Conservation (phyloP, 1,140 invertebrate species). For the Brachionus paranguensis region DNA sequence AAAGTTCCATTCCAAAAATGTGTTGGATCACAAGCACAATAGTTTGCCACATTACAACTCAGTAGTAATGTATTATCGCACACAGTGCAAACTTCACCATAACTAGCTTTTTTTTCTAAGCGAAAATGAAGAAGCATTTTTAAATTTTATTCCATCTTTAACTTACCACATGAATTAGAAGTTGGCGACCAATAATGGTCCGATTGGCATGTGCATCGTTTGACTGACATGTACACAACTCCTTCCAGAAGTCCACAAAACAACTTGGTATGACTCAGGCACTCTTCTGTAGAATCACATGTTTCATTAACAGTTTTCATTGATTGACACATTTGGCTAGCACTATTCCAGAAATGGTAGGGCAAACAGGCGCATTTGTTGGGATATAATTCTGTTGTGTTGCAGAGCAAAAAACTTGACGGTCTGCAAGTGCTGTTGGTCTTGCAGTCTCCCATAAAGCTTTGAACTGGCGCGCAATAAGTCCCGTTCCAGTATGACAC, state of each 20-base stretch:
- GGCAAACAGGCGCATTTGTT: not conserved
- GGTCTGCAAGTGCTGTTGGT: not conserved
- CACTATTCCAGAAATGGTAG: not conserved
- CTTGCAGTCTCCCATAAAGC: not conserved
- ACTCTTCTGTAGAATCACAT: not conserved
- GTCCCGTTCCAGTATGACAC: slow-evolving; percentile 18
- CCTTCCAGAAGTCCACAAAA: not conserved
- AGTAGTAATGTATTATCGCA: slow-evolving; percentile 11
- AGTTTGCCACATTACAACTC: not conserved
- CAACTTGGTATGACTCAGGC: not conserved
- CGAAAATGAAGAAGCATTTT: not conserved
- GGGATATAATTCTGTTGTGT: not conserved
- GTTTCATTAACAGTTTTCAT: not conserved
- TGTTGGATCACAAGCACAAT: not conserved
- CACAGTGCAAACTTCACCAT: not conserved
- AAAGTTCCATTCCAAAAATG: slow-evolving; percentile 33
- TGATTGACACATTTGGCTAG: not conserved
- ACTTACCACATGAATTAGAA: not conserved
- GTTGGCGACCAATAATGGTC: not conserved
- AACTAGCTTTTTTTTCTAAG: not conserved
- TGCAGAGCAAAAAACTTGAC: not conserved
- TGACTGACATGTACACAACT: not conserved
- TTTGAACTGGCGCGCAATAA: slow-evolving; percentile 7
- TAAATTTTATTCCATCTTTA: not conserved
- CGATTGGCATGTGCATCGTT: not conserved